Evolutionary conservation across 2,888 invertebrate species (phyloP).

Genomic region (Troglohyphantes excavatus): DNA sequence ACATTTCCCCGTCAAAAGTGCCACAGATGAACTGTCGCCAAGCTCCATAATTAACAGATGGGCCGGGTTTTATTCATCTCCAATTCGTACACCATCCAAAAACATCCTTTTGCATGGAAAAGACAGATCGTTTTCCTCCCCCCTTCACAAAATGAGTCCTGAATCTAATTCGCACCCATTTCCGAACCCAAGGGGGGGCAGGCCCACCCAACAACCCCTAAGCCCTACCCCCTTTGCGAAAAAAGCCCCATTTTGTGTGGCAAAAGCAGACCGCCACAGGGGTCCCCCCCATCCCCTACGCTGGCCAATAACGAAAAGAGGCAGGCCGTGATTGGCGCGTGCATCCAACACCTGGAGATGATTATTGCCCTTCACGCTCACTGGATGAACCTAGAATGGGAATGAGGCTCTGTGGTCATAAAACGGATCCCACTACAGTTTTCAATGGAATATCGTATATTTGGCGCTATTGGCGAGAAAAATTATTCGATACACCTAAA

Average conservation of each 20-base stretch:
- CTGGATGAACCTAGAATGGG: slow-evolving; percentile 59
- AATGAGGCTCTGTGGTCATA: slow-evolving; percentile 52
- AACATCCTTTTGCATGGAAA: no score
- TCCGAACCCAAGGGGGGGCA: background rate
- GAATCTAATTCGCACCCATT: background rate
- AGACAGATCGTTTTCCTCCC: no score
- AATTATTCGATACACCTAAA: no score
- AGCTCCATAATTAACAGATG: no score
- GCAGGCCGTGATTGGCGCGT: slow-evolving; percentile 68
- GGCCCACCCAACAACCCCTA: background rate
- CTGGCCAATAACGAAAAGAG: slow-evolving; percentile 28
- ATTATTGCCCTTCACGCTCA: slow-evolving; percentile 72
- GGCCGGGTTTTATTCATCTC: no score
- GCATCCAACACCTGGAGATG: slow-evolving; percentile 78
- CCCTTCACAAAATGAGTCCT: background rate
- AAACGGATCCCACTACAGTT: no score
- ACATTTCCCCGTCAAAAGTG: no score
- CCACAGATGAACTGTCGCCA: no score
- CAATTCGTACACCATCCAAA: no score
- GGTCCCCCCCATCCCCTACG: background rate
- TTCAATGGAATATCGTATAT: background rate
- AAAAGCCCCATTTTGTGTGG: background rate
- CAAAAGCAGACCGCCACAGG: background rate
- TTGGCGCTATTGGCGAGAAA: no score
- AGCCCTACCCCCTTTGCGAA: background rate